Evolutionary conservation across 2,797 vertebrate species (phyloP).

Genomic region (Heteromormyrus szaboi): DNA sequence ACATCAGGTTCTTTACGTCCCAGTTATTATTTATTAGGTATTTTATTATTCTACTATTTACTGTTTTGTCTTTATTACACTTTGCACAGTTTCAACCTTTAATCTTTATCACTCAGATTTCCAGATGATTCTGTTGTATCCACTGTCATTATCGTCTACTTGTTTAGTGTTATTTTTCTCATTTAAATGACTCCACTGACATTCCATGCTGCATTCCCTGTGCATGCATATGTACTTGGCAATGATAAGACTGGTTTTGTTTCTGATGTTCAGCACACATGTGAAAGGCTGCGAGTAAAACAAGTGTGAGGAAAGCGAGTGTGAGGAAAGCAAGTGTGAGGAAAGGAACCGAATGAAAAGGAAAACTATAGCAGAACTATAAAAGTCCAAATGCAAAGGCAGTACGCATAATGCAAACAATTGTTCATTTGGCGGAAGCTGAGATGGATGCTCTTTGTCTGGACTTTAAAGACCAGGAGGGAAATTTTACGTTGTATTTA

Average conservation of each 20-base stretch:
- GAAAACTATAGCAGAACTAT: not conserved
- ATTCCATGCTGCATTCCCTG: not conserved
- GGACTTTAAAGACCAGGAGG: not conserved
- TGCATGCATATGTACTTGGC: not conserved
- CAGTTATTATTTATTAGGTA: not conserved
- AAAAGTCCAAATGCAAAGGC: not conserved
- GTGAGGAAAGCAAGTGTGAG: not conserved
- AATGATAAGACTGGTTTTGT: not conserved
- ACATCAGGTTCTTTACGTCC: not conserved
- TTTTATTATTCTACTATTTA: not conserved
- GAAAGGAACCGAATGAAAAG: not conserved
- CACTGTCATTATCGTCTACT: not conserved
- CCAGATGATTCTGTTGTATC: not conserved
- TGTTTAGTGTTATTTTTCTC: not conserved
- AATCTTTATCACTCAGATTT: not conserved
- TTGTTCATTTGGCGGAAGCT: not conserved
- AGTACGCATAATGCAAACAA: not conserved
- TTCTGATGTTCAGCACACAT: not conserved
- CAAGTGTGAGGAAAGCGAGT: not conserved
- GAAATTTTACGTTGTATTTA: not conserved
- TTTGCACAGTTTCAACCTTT: not conserved
- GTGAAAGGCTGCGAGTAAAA: not conserved
- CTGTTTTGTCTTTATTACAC: not conserved
- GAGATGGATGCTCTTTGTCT: not conserved
- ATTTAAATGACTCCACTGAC: not conserved